phyloP scores from a whole-genome alignment of 2,797 vertebrate species.

The Anableps anableps region DNA sequence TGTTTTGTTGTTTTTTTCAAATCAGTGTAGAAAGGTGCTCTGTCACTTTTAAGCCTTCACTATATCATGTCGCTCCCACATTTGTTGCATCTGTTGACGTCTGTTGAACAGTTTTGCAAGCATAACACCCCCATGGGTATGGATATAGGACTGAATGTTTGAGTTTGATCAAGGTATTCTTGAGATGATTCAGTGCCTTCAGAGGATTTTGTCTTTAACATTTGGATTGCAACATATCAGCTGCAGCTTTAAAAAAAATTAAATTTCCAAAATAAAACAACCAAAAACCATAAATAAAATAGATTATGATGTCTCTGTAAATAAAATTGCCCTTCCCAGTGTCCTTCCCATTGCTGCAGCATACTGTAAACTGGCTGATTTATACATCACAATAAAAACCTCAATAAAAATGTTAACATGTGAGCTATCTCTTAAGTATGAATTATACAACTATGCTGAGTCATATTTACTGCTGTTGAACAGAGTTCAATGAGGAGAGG shows the following conservation, averaged over 20 bases:
- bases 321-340: too few species aligned
- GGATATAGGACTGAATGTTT: neutral
- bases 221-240: neutral
- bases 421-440: conserved; percentile 39
- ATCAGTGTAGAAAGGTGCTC: neutral
- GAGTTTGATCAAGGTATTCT: conserved; percentile 1
- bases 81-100: neutral
- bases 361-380: conserved; percentile 31
- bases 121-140: neutral
- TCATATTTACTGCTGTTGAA: neutral
- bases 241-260: too few species aligned
- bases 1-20: too few species aligned
- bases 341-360: neutral
- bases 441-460: neutral
- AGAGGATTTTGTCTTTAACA: neutral
- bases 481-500: neutral
- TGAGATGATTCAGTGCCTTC: conserved; percentile 56
- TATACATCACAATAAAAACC: neutral
- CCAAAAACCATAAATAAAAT: too few species aligned
- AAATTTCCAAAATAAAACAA: too few species aligned
- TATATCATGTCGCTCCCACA: neutral
- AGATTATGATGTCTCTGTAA: too few species aligned
- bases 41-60: neutral
- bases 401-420: conserved; percentile 2
- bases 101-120: neutral